These are phyloP conservation scores for Cyrtodaria siliqua DNA, from an alignment of 2,888 invertebrate species.

Conservation along the genomic window DNA sequence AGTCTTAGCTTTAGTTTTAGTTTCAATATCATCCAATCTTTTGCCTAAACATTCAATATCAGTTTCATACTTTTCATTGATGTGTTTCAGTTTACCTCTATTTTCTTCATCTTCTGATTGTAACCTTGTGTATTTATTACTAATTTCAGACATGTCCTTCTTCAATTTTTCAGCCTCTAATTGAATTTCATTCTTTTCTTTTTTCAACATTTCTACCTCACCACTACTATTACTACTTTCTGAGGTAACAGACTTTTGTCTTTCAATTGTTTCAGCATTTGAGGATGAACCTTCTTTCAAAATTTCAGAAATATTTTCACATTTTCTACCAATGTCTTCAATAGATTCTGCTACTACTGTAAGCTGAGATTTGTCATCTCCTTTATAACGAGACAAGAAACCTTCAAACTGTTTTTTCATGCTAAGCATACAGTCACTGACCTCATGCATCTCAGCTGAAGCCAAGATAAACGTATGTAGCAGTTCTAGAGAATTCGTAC, in stretches of 20 bases:
- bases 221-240: slow-evolving; percentile 30
- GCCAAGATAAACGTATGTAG: slow-evolving; percentile 75
- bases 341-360: slow-evolving; percentile 69
- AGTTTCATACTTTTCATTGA: slow-evolving; percentile 88
- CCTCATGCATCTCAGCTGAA: slow-evolving; percentile 76
- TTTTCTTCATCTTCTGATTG: slow-evolving; percentile 71
- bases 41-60: slow-evolving; percentile 93
- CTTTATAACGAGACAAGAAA: slow-evolving; percentile 65
- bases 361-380: slow-evolving; percentile 56
- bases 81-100: slow-evolving; percentile 87
- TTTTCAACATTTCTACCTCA: slow-evolving; percentile 68
- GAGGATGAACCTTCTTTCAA: slow-evolving; percentile 67
- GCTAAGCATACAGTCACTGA: slow-evolving; percentile 67
- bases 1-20: slow-evolving; percentile 43
- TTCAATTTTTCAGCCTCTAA: slow-evolving; percentile 74
- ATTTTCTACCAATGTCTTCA: slow-evolving; percentile 73
- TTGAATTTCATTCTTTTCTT: slow-evolving; percentile 73
- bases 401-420: slow-evolving; percentile 71
- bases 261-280: slow-evolving; percentile 31
- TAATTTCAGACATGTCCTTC: slow-evolving; percentile 69
- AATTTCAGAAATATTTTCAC: slow-evolving; percentile 72
- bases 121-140: slow-evolving; percentile 66
- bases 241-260: slow-evolving; percentile 22
- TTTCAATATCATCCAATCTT: slow-evolving; percentile 93
- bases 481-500: slow-evolving; percentile 51